Evolutionary conservation across 2,888 invertebrate genomes (phyloP).

Genomic region (Lordiphosa fenestrarum): DNA sequence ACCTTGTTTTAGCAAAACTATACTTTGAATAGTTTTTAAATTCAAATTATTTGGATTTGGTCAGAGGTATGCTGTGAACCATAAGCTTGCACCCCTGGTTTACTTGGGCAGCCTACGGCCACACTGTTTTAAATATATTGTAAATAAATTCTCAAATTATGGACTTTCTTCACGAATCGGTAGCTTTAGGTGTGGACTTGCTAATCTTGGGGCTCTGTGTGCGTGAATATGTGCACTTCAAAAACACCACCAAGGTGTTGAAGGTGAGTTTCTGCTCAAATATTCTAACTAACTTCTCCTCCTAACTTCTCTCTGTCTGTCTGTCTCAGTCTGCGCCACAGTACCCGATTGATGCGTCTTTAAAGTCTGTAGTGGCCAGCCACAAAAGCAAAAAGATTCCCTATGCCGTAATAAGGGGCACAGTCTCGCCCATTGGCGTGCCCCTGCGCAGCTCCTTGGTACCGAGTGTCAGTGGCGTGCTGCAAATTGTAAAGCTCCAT

Average conservation of each 20-base stretch:
- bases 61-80: no score
- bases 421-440: slow-evolving; percentile 87
- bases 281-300: no score
- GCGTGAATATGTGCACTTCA: slow-evolving; percentile 88
- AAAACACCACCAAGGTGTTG: slow-evolving; percentile 85
- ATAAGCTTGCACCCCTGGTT: no score
- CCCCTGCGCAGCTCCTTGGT: slow-evolving; percentile 89
- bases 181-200: slow-evolving; percentile 88
- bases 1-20: no score
- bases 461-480: slow-evolving; percentile 87
- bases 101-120: background rate
- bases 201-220: slow-evolving; percentile 88
- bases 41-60: no score
- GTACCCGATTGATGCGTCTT: slow-evolving; percentile 84
- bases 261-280: slow-evolving; percentile 82
- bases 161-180: slow-evolving; percentile 89
- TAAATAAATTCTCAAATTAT: slow-evolving; percentile 78
- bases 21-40: no score
- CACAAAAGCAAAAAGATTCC: slow-evolving; percentile 85
- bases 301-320: no score
- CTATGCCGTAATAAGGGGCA: slow-evolving; percentile 88
- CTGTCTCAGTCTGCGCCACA: slow-evolving; percentile 85
- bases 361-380: slow-evolving; percentile 84
- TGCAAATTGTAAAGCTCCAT: slow-evolving; percentile 88
- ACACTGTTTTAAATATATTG: slow-evolving; percentile 1